Evolutionary conservation across 2,113 vertebrate genomes (phyloP).

Genomic region (Microcebus griseorufus): DNA sequence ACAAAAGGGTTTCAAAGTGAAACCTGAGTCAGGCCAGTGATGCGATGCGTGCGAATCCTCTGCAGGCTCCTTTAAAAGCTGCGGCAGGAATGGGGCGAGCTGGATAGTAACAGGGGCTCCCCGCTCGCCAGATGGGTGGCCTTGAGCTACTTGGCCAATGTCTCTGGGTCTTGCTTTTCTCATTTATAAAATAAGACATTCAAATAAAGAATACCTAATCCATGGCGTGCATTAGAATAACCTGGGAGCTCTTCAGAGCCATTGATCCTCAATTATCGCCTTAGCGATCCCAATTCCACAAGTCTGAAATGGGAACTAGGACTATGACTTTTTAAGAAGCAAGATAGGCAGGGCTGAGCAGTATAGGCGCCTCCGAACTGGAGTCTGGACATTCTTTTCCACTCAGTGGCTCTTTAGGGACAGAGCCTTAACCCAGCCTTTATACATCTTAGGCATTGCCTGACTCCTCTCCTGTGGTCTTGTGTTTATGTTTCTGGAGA

Average conservation of each 20-base stretch:
- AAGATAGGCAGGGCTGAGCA: background rate
- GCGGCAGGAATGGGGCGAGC: background rate
- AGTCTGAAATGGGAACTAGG: background rate
- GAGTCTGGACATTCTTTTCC: background rate
- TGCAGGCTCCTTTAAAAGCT: background rate
- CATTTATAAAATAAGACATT: background rate
- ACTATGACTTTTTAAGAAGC: background rate
- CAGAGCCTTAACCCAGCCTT: accelerated
- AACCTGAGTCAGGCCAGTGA: background rate
- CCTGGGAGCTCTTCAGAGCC: background rate
- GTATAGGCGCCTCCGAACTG: accelerated
- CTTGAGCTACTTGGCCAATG: background rate
- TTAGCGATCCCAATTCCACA: background rate
- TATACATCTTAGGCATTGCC: too few species aligned
- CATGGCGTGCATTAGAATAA: background rate
- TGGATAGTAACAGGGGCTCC: accelerated
- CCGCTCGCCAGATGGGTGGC: accelerated
- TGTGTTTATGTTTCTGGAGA: background rate
- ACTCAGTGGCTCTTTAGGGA: too few species aligned
- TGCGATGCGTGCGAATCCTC: background rate
- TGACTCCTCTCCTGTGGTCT: too few species aligned
- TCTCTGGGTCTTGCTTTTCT: background rate
- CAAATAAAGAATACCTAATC: background rate
- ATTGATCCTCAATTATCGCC: background rate
- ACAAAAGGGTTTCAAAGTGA: slow-evolving; percentile 50